Evolutionary conservation across 37 sponge, comb jelly and placozoan genomes (phyloP), one percentile per base, ranked within the genome.

Genomic region (Cladorhizidae sp.): DNA sequence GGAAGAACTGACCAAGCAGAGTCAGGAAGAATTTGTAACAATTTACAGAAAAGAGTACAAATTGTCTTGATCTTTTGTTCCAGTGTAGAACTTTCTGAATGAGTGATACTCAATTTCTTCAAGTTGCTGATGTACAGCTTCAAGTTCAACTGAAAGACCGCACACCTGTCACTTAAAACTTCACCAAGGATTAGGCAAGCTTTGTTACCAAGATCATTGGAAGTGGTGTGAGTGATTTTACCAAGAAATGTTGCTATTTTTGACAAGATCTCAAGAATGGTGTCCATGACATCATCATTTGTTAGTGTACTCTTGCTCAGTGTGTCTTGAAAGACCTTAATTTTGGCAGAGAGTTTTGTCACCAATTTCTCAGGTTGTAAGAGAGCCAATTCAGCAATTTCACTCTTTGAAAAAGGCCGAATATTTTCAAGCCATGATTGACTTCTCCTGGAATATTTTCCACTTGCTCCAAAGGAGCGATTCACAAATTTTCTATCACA

Each of bases 141-240:
- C 40, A 87, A 72, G 28, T 57, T 75, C 17, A 87, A 40, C 31
- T 89, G 89, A 67, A 89, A 89, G 37, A 36, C 15, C n/a, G 67
- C 7, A 51, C 90, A 83, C 52, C 90, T 67, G 1, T 80, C 81
- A 28, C 86, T 89, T 23, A 89, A 33, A 15, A 67, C 50, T 58
- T 89, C 90, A 25, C 80, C 90, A 11, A 89, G 23, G 23, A 89
- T 75, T 36, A 20, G 51, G 52, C 49, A 68, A 40, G 90, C 85
- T 55, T 43, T 25, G 29, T 51, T 59, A 1, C 39, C 21, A 23
- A 21, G 38, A 37, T 73, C 59, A 54, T 72, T 37, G 33, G 3
- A 2, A 42, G 54, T 26, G 15, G 32, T 40, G 38, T 36, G 26
- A 12, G 21, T 57, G 42, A 20, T 9, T 43, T n/a, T 37, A 57